Conservation (phyloP, 2,113 vertebrate genomes). For the Pomatorhinus ruficollis region DNA sequence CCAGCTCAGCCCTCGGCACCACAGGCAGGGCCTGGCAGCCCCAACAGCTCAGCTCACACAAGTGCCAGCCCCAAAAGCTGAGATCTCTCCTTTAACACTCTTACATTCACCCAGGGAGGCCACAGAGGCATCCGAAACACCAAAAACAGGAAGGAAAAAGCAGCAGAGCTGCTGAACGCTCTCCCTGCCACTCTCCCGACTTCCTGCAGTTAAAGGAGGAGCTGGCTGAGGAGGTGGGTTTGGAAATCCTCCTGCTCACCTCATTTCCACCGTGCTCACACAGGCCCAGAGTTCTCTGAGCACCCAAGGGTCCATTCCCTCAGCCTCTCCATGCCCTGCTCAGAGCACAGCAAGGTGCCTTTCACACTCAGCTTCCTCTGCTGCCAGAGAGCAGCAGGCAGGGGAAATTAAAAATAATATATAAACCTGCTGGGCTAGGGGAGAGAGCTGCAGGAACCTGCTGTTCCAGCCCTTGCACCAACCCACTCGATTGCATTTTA, state of each 20-base stretch:
- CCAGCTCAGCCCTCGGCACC: background rate
- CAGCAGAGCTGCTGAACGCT: background rate
- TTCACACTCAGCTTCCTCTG: background rate
- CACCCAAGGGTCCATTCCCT: background rate
- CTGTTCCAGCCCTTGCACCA: background rate
- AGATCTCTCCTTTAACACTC: background rate
- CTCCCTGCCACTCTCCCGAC: background rate
- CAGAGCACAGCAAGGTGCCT: background rate
- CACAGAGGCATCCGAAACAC: background rate
- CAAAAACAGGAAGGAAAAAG: background rate
- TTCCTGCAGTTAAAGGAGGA: background rate
- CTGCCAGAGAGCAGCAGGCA: background rate
- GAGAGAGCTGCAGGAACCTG: background rate
- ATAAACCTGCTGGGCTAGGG: background rate
- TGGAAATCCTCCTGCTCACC: background rate
- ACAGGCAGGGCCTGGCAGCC: rapidly evolving
- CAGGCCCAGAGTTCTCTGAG: background rate
- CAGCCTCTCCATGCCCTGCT: background rate
- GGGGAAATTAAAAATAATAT: background rate
- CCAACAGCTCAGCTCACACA: background rate
- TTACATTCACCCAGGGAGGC: background rate
- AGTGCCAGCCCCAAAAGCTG: background rate
- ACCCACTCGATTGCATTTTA: background rate
- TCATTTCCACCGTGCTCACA: background rate
- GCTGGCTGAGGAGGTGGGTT: background rate